Conservation (phyloP, 2,797 vertebrate species). For the Otolemur crassicaudatus region DNA sequence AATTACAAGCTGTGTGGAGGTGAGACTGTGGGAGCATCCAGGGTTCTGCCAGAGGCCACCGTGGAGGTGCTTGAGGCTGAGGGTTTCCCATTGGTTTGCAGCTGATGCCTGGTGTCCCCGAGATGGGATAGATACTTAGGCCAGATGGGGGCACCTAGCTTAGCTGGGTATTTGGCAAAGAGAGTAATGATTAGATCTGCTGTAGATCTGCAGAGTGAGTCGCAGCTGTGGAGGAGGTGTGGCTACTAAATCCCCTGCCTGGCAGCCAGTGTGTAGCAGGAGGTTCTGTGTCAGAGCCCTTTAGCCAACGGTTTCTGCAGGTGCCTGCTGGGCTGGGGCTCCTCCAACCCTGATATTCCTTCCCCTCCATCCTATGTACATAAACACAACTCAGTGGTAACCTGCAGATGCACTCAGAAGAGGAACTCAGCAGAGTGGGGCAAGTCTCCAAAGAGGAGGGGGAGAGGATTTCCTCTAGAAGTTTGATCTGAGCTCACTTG, state of each 20-base stretch:
- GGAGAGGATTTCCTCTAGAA: neutral
- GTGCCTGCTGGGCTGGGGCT: neutral
- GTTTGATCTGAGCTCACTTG: neutral
- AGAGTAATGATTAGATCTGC: neutral
- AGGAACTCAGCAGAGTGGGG: neutral
- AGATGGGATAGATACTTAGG: neutral
- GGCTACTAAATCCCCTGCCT: neutral
- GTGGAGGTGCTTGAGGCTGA: neutral
- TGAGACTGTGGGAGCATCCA: no score
- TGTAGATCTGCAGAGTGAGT: neutral
- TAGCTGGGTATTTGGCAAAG: neutral
- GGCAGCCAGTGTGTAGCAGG: no score
- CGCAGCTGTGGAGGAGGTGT: accelerated
- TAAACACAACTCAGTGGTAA: accelerated
- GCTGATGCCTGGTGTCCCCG: accelerated
- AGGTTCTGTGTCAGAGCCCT: neutral
- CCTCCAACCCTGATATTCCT: neutral
- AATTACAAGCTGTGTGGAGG: neutral
- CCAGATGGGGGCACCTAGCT: neutral
- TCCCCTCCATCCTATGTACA: neutral
- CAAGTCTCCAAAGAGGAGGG: neutral
- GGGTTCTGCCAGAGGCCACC: accelerated
- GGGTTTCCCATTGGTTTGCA: neutral
- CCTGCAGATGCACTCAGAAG: neutral
- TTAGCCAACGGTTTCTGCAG: neutral